Evolutionary conservation across 2,797 vertebrate species (phyloP).

Genomic region (Vipera ursinii): DNA sequence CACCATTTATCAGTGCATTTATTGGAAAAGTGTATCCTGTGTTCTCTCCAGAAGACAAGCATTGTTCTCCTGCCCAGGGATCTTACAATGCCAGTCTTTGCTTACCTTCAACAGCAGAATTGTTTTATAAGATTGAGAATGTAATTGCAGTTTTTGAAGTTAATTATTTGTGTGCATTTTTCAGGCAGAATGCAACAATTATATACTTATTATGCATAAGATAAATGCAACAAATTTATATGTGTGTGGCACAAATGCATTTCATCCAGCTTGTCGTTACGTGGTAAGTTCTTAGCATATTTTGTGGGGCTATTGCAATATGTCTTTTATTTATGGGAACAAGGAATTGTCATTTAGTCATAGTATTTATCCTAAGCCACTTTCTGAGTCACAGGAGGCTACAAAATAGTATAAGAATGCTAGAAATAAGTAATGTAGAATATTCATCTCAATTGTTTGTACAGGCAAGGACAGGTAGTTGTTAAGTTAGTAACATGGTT

Average conservation of each 20-base stretch:
- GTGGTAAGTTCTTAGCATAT: conserved; percentile 66
- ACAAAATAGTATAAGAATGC: not conserved
- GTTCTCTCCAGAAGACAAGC: not conserved
- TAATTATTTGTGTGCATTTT: not conserved
- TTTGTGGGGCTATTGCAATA: not conserved
- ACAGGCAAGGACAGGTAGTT: not conserved
- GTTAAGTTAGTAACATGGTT: not conserved
- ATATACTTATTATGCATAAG: conserved; percentile 75
- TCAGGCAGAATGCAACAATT: conserved; percentile 82
- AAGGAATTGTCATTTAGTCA: not conserved
- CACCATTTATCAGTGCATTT: not conserved
- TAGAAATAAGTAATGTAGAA: not conserved
- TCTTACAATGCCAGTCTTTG: not conserved
- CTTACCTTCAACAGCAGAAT: not conserved
- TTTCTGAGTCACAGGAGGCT: not conserved
- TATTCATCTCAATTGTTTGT: not conserved
- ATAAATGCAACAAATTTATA: conserved; percentile 71
- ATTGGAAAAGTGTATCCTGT: not conserved
- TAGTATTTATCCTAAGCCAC: not conserved
- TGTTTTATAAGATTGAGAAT: not conserved
- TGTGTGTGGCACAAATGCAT: conserved; percentile 80
- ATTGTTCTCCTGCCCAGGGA: not conserved
- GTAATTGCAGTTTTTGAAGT: not conserved
- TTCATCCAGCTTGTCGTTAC: conserved; percentile 77
- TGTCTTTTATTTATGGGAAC: not conserved